A percentile compares a stretch with the other conserved stretches of the same genome.
These are phyloP conservation scores for Yasuhikotakia modesta DNA, from an alignment of 2,797 vertebrate species.

Conservation along the genomic window DNA sequence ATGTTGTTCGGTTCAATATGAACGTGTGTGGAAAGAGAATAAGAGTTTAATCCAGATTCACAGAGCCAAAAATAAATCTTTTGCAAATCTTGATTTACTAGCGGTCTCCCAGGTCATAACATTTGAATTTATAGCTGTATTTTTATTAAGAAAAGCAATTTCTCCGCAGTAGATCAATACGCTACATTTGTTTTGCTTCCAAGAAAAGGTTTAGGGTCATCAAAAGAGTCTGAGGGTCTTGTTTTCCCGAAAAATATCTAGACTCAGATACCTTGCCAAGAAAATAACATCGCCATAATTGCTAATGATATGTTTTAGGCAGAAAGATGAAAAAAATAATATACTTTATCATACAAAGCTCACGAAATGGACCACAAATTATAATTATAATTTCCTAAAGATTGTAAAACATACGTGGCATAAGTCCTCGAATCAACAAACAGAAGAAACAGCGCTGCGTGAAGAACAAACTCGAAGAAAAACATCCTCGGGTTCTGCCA, in stretches of 20 bases:
- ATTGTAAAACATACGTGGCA: slow-evolving; percentile 70
- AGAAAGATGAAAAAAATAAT: slow-evolving; percentile 52
- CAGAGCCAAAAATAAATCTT: slow-evolving; percentile 24
- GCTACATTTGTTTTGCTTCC: slow-evolving; percentile 54
- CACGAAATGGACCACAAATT: slow-evolving; percentile 65
- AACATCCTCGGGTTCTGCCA: slow-evolving; percentile 62
- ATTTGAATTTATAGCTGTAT: neutral
- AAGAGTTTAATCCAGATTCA: slow-evolving; percentile 2
- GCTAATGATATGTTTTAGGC: slow-evolving; percentile 71
- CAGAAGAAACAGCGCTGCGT: slow-evolving; percentile 64
- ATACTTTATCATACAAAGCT: slow-evolving; percentile 64
- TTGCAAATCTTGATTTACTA: slow-evolving; percentile 11
- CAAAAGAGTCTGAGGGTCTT: slow-evolving; percentile 58
- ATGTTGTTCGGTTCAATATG: neutral
- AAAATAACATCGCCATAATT: slow-evolving; percentile 69
- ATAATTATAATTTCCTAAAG: slow-evolving; percentile 66
- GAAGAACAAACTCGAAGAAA: slow-evolving; percentile 65
- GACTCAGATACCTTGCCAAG: slow-evolving; percentile 60
- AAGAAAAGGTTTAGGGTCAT: slow-evolving; percentile 61
- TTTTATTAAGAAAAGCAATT: slow-evolving; percentile 39
- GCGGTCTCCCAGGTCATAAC: neutral
- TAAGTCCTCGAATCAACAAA: slow-evolving; percentile 68
- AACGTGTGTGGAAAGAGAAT: neutral
- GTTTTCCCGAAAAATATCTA: slow-evolving; percentile 29
- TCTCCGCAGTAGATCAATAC: slow-evolving; percentile 59